Evolutionary conservation across 2,113 vertebrate species (phyloP).

Genomic region (Erythrocercus mccallii): DNA sequence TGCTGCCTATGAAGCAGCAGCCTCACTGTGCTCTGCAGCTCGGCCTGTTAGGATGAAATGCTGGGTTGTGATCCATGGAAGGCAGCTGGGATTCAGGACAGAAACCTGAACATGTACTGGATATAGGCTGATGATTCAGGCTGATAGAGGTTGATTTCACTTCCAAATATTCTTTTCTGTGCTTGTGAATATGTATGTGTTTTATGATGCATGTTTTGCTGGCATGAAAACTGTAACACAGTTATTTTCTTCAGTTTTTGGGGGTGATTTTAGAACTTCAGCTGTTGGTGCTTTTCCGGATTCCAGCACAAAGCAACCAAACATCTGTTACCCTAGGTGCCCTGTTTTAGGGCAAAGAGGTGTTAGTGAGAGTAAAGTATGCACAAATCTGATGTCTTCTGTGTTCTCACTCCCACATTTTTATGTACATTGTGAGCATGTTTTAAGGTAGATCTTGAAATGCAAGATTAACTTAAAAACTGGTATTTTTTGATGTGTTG

Average conservation of each 20-base stretch:
- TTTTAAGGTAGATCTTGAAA: not conserved
- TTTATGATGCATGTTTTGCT: not conserved
- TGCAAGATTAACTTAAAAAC: not conserved
- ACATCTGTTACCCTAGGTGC: not conserved
- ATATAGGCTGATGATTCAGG: not conserved
- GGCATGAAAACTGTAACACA: not conserved
- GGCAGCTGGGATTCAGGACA: not conserved
- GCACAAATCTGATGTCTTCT: not conserved
- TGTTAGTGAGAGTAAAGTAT: not conserved
- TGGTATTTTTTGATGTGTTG: not conserved
- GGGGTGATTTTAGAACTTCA: not conserved
- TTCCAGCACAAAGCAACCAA: not conserved
- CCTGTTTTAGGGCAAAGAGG: not conserved
- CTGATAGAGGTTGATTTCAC: not conserved
- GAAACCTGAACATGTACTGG: rapidly evolving
- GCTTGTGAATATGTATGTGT: rapidly evolving
- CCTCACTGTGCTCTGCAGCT: not conserved
- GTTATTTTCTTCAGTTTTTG: not conserved
- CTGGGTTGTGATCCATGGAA: not conserved
- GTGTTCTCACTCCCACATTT: not conserved
- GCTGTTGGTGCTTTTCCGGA: not conserved
- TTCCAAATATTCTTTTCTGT: not conserved
- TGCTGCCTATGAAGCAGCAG: not conserved
- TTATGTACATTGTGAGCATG: not conserved
- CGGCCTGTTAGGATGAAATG: not conserved